Conservation (phyloP, 2,797 vertebrate genomes). For the Typhlichthys eigenmanni region DNA sequence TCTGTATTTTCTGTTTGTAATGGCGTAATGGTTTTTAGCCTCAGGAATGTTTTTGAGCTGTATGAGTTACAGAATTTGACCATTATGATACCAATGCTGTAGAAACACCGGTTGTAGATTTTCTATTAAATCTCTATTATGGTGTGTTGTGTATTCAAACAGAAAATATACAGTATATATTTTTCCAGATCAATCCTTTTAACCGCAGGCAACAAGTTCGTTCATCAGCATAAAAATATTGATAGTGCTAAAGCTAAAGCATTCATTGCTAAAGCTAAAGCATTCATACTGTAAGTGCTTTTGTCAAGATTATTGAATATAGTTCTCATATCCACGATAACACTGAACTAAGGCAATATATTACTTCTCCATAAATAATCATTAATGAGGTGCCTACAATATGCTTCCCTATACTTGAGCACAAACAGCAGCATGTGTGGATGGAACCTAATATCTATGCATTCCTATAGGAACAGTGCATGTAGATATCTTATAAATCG, state of each 20-base stretch:
- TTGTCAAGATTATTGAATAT: conserved; percentile 34
- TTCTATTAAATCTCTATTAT: conserved; percentile 56
- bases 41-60: conserved; percentile 33
- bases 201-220: conserved; percentile 37
- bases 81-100: conserved; percentile 37
- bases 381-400: conserved; percentile 2
- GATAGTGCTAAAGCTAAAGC: conserved; percentile 39
- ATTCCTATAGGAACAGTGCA: too few species aligned
- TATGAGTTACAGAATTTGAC: conserved; percentile 54
- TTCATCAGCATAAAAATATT: conserved; percentile 55
- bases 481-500: too few species aligned
- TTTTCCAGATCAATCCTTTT: conserved; percentile 37
- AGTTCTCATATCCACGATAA: conserved; percentile 20
- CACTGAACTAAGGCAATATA: background rate
- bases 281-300: conserved; percentile 14
- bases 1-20: conserved; percentile 59
- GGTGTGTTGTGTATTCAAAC: conserved; percentile 30
- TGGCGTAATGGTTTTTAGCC: conserved; percentile 51
- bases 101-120: conserved; percentile 44
- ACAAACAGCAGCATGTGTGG: background rate
- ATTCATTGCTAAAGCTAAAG: conserved; percentile 29
- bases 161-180: conserved; percentile 30
- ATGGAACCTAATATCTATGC: too few species aligned
- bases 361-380: conserved; percentile 21
- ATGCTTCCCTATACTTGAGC: background rate